Percentiles rank a stretch among this genome's conserved stretches.
Conservation (phyloP, 2,888 invertebrate genomes). For the Melikaiella ostensackeni region DNA sequence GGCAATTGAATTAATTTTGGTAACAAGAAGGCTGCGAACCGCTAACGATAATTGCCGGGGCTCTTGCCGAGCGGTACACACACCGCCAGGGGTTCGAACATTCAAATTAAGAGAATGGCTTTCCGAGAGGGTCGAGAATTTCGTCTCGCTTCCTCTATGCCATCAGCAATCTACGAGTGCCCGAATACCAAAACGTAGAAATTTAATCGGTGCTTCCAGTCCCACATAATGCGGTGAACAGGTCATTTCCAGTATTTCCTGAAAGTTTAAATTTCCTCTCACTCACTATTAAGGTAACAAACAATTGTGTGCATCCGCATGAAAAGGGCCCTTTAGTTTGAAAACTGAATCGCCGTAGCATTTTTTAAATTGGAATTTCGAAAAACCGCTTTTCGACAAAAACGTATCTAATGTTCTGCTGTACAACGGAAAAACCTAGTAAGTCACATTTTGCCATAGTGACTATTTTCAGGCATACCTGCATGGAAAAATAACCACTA, state of each 20-base stretch:
- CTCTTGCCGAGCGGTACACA: conserved; percentile 40
- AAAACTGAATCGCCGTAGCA: too few species aligned
- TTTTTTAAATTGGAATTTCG: too few species aligned
- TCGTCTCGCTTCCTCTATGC: conserved; percentile 17
- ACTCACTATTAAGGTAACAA: background rate
- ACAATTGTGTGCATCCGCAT: too few species aligned
- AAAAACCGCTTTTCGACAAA: too few species aligned
- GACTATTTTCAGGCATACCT: too few species aligned
- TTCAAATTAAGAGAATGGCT: conserved; percentile 55
- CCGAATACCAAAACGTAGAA: conserved; percentile 34
- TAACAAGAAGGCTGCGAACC: conserved; percentile 60
- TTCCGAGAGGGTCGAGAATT: conserved; percentile 28
- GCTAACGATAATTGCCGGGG: conserved; percentile 62
- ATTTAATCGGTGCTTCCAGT: conserved; percentile 21
- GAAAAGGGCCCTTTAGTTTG: too few species aligned
- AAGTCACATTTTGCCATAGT: too few species aligned
- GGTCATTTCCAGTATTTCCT: conserved; percentile 23
- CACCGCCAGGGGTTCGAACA: conserved; percentile 41
- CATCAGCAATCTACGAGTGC: conserved; percentile 20
- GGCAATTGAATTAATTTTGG: conserved; percentile 64
- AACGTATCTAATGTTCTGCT: too few species aligned
- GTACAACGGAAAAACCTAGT: too few species aligned
- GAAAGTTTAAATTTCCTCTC: background rate
- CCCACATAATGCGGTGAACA: background rate
- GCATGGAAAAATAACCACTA: too few species aligned